phyloP scores from a whole-genome alignment of 2,113 vertebrate genomes.

The Carassius gibelio region DNA sequence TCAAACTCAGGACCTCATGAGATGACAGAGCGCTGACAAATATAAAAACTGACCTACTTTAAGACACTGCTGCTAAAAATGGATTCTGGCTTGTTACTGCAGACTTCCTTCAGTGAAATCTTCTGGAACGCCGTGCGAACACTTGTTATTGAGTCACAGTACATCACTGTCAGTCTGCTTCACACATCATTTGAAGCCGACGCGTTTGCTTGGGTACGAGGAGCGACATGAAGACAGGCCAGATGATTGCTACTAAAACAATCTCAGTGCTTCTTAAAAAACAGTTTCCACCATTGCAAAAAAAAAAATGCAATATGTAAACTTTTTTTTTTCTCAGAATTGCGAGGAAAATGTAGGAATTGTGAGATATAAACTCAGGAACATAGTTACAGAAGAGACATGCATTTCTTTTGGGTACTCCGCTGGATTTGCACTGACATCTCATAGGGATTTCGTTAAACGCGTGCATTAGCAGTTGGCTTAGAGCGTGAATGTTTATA shows the following conservation, averaged over 20 bases:
- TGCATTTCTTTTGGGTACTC: neutral
- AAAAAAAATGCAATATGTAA: no score
- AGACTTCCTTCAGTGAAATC: neutral
- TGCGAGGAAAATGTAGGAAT: no score
- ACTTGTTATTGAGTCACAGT: neutral
- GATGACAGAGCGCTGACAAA: conserved; percentile 42
- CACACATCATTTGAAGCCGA: neutral
- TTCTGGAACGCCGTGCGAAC: neutral
- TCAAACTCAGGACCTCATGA: neutral
- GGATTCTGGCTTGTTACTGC: neutral
- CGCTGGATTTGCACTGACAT: neutral
- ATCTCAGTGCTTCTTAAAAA: no score
- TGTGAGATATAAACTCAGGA: neutral
- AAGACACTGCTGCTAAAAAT: neutral
- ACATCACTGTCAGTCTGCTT: neutral
- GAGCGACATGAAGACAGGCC: no score
- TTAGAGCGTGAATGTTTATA: neutral
- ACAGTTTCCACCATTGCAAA: no score
- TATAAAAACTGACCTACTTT: conserved; percentile 29
- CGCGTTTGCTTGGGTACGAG: neutral
- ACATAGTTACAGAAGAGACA: neutral
- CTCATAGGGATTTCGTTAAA: neutral
- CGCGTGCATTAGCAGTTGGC: neutral
- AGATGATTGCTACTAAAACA: no score
- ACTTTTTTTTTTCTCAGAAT: neutral